Evolutionary conservation across 2,888 invertebrate species (phyloP).

Genomic region (Nomada hirtipes): DNA sequence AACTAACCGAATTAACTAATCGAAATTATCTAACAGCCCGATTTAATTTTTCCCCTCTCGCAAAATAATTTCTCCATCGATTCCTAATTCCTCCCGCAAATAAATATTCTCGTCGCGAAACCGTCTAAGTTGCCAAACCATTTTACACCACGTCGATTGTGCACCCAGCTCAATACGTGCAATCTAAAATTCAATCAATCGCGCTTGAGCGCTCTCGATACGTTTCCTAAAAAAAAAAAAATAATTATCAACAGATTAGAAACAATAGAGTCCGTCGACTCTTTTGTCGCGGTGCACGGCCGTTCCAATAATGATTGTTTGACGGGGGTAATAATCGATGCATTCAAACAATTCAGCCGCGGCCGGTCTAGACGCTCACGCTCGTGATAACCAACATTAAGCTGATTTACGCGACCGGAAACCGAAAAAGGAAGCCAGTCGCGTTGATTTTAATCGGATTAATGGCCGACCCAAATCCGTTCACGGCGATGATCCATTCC

Average conservation of each 20-base stretch:
- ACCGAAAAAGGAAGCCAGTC: conserved; percentile 41
- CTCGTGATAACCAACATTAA: conserved; percentile 39
- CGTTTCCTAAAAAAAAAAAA: not conserved
- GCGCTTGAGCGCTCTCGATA: not conserved
- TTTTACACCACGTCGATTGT: conserved; percentile 7
- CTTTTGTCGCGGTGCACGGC: not conserved
- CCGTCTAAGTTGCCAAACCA: not conserved
- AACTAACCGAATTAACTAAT: not conserved
- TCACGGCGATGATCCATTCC: conserved; percentile 45
- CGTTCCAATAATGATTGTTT: conserved; percentile 8
- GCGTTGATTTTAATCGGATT: conserved; percentile 65
- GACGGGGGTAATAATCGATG: conserved; percentile 11
- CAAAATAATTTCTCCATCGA: not conserved
- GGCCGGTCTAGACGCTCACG: conserved; percentile 27
- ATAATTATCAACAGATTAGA: not conserved
- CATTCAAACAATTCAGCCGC: conserved; percentile 2
- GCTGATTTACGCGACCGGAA: conserved; percentile 53
- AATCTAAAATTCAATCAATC: conserved; percentile 30
- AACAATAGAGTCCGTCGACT: conserved; percentile 5
- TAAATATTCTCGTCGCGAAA: not conserved
- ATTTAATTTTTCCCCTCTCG: not conserved
- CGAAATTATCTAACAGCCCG: not conserved
- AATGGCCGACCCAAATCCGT: conserved; percentile 60
- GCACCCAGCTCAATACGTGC: not conserved
- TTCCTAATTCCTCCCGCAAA: not conserved